Evolutionary conservation across 2,113 vertebrate genomes (phyloP), one percentile per base, ranked within the genome.

Genomic region (Otus sunia): DNA sequence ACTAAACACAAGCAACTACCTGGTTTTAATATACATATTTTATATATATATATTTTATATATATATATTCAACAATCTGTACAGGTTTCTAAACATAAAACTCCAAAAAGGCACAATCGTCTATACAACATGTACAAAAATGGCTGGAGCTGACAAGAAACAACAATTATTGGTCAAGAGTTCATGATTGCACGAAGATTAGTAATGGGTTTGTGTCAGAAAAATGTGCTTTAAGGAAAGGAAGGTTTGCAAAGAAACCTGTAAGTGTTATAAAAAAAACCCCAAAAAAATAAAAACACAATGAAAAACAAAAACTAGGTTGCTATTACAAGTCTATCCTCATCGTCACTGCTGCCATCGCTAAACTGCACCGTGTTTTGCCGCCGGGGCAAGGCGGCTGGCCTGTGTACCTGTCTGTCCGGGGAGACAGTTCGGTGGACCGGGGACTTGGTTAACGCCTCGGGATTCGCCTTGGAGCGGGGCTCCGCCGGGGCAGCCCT

Each of bases 91-190:
- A 99, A 99, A 99, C 98, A 98, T 98, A 98, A 99, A 99, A 99
- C 98, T 99, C 98, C 98, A 99, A 99, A 98, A 99, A 99, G 99
- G 99, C 99, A 99, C 99, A 98, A 99, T 98, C 75, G 98, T 99
- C 99, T 99, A 98, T 99, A 99, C 99, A 99, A 99, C 99, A 99
- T 99, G 98, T 99, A 99, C 99, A 99, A 99, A 99, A 98, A 97
- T 98, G 98, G 98, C 97, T 98, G 98, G 98, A 99, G 98, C 97
- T 97, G 98, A 99, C 99, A 98, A 98, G 97, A 98, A 98, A 98
- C 98, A 98, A 99, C 98, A 97, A 98, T 98, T 98, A 99, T 99
- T 99, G 99, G 99, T 99, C 99, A 98, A 98, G 98, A 98, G 97
- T 98, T 98, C 98, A 98, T 98, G 99, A 99, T 99, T 99, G 99